phyloP scores from a whole-genome alignment of 2,888 invertebrate species.

The Cephus sareptanus region DNA sequence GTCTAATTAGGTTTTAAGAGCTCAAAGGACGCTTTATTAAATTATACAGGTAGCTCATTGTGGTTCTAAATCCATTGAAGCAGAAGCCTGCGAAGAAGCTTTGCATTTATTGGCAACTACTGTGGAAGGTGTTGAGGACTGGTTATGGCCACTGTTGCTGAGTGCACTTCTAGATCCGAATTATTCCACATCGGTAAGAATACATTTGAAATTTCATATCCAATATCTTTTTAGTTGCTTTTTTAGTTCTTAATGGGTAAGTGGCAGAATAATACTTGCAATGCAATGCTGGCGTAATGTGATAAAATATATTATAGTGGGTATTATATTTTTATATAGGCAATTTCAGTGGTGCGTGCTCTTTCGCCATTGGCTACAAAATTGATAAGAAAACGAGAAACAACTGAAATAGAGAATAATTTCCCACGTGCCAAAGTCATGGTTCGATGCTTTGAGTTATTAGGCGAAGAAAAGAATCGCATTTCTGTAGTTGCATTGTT shows the following conservation, averaged over 20 bases:
- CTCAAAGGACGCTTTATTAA: constrained; percentile 10
- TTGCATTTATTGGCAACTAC: constrained; percentile 57
- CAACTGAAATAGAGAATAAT: constrained; percentile 40
- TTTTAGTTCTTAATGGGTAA: too few relatives aligned
- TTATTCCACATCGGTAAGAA: constrained; percentile 43
- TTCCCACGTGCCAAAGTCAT: constrained; percentile 53
- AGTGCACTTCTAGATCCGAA: constrained; percentile 48
- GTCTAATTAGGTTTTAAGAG: constrained; percentile 1
- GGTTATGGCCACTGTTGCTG: constrained; percentile 59
- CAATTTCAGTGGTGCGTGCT: constrained; percentile 48
- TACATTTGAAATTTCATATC: not conserved
- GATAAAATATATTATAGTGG: not conserved
- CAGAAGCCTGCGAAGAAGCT: constrained; percentile 55
- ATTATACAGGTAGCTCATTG: constrained; percentile 46
- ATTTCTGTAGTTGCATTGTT: constrained; percentile 46
- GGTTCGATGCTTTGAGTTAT: constrained; percentile 52
- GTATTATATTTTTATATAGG: constrained; percentile 29
- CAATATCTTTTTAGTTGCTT: not conserved
- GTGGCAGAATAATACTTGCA: too few relatives aligned
- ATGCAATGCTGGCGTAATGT: not conserved
- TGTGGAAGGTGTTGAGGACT: constrained; percentile 55
- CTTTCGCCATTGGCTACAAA: constrained; percentile 50
- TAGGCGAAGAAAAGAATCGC: constrained; percentile 46
- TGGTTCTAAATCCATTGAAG: constrained; percentile 44
- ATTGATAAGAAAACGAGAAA: constrained; percentile 12